Conservation (phyloP, 2,113 vertebrate genomes). For the Coregonus clupeaformis region DNA sequence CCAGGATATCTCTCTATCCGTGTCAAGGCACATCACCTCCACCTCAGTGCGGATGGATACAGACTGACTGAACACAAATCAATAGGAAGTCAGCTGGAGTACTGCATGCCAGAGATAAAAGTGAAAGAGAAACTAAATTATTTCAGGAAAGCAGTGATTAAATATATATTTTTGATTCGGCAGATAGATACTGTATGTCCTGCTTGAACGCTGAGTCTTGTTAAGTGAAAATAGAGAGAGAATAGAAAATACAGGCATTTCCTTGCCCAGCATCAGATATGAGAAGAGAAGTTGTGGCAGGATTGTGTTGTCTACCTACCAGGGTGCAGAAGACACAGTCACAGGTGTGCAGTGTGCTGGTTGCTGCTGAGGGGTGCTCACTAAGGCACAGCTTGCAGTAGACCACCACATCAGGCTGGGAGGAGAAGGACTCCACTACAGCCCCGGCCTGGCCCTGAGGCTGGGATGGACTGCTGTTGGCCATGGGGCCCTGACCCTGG, state of each 20-base stretch:
- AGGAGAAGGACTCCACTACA: conserved; percentile 11
- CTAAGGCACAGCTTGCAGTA: conserved; percentile 92
- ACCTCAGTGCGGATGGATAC: too few species aligned
- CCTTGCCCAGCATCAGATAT: neutral
- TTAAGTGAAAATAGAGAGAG: neutral
- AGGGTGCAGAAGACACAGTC: conserved; percentile 86
- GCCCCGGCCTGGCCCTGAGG: conserved; percentile 47
- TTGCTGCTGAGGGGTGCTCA: conserved; percentile 79
- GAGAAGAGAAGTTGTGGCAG: neutral
- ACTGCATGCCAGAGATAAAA: conserved; percentile 11
- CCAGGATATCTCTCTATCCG: neutral
- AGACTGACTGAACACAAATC: neutral
- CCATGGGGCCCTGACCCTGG: conserved; percentile 68
- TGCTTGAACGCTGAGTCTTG: neutral
- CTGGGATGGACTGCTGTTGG: conserved; percentile 57
- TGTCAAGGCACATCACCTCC: neutral
- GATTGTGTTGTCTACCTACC: conserved; percentile 66
- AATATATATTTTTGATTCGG: neutral
- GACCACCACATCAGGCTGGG: conserved; percentile 59
- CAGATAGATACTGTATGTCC: neutral
- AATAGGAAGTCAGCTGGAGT: neutral
- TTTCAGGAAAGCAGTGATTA: neutral
- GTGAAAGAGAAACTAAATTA: neutral
- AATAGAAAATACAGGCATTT: neutral
- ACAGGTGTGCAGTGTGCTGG: conserved; percentile 83